phyloP scores from a whole-genome alignment of 1,140 invertebrate species.

The Heterodera carotae region DNA sequence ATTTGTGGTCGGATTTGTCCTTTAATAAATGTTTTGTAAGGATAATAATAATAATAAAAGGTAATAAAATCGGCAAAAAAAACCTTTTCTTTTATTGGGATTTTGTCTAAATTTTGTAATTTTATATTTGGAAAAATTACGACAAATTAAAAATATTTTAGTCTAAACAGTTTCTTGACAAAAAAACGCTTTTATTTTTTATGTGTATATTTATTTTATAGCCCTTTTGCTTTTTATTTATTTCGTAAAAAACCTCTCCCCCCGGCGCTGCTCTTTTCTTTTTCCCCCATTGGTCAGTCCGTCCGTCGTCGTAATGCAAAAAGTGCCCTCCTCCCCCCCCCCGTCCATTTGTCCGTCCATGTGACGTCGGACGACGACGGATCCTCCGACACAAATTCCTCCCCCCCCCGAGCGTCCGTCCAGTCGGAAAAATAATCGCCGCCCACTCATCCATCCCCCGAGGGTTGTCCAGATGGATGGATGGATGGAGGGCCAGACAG shows the following conservation, averaged over 20 bases:
- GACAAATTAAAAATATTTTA: no score
- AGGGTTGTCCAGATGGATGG: conserved; percentile 8
- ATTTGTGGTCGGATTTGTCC: no score
- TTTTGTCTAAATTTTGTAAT: no score
- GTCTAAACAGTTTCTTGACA: no score
- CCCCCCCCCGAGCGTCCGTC: no score
- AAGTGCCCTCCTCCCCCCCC: neutral
- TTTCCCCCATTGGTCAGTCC: neutral
- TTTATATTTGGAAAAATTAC: no score
- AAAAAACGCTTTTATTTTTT: neutral
- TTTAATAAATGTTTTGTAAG: no score
- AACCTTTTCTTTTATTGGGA: no score
- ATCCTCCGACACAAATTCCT: neutral
- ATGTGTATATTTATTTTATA: neutral
- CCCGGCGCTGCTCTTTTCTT: neutral
- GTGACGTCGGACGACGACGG: neutral
- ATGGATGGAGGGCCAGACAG: neutral
- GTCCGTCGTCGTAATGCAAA: neutral
- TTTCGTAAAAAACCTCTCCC: neutral
- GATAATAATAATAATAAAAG: no score
- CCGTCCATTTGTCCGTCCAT: neutral
- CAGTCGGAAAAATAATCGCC: conserved; percentile 5
- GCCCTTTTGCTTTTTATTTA: neutral
- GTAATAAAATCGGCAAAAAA: no score
- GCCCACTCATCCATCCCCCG: neutral